These are phyloP conservation scores for Romanomermis culicivorax DNA, from an alignment of 2,888 invertebrate genomes.

Conservation along the genomic window DNA sequence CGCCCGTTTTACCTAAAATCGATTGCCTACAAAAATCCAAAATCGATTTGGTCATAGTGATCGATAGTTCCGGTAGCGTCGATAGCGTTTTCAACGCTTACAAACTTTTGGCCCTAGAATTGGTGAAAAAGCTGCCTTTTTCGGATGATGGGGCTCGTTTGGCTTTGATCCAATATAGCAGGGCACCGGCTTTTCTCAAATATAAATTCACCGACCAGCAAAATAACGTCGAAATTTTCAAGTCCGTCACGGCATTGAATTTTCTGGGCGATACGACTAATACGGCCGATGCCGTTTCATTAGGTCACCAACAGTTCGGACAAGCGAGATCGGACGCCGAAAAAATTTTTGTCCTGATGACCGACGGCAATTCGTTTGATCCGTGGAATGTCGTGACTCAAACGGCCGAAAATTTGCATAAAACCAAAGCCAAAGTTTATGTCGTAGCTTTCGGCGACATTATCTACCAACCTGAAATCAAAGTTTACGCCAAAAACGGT, in stretches of 20 bases:
- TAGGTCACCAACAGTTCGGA: neutral
- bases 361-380: neutral
- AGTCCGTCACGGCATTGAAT: neutral
- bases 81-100: constrained; percentile 1
- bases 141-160: neutral
- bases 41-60: neutral
- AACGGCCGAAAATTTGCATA: neutral
- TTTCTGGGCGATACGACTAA: neutral
- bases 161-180: neutral
- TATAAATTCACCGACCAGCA: neutral
- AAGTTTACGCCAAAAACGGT: neutral
- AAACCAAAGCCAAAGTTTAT: neutral
- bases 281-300: neutral
- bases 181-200: neutral
- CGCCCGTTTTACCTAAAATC: neutral
- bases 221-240: neutral
- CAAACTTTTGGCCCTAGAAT: neutral
- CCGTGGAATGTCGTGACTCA: neutral
- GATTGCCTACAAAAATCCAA: neutral
- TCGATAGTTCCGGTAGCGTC: constrained; percentile 1
- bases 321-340: neutral
- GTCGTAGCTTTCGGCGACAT: neutral
- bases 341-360: neutral
- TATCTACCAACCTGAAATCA: neutral
- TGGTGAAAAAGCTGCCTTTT: neutral